Base-by-base conservation (phyloP, 30 jellyfish, hydroid and myxozoan species). In the Cassiopea andromeda region DNA sequence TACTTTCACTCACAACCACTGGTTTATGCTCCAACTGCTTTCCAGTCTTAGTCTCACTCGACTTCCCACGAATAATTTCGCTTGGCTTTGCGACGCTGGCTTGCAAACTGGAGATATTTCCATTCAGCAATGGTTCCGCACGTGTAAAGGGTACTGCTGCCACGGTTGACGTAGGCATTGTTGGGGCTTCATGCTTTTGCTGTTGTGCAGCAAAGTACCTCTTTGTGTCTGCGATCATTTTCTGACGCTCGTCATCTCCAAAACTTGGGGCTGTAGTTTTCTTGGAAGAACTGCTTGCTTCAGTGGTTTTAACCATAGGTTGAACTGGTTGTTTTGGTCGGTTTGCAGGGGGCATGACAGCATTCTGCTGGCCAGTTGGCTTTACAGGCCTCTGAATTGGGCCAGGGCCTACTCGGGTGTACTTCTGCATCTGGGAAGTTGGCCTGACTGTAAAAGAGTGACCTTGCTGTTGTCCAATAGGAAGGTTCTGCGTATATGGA, bases 201-300 rank as follows among this genome's bases (percentile, higher is more conserved):
- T 78, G 91, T 79, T 84, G 91, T 16, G 83, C 81, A 15, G 94
- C 94, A 82, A 96, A 96, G 82, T 85, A 96, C 75, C 78, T 90
- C 96, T 93, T 87, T 3, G 99, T 91, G 48, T 92, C 98, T 70
- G 87, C 98, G 48, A 96, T 76, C 99, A 96, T 96, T 61, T 96
- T 96, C 87, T 96, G 98, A 45, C 93, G 97, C 94, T 96, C 98
- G 67, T 87, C 93, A 27, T 75, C 83, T 78, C 97, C 87, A 83
- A 96, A 96, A 27, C 90, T 44, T 18, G 85, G n/a, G 0, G 92
- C 60, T 13, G 46, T 59, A 75, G 60, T 76, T 45, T 46, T 59
- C 44, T 64, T 83, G 15, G 69, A 48, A 19, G 82, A 72, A 18
- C 70, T 77, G 27, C 44, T 78, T 13, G 72, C 84, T 10, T 87